Conservation (phyloP, 2,888 invertebrate genomes). For the Lithophane semibrunnea region DNA sequence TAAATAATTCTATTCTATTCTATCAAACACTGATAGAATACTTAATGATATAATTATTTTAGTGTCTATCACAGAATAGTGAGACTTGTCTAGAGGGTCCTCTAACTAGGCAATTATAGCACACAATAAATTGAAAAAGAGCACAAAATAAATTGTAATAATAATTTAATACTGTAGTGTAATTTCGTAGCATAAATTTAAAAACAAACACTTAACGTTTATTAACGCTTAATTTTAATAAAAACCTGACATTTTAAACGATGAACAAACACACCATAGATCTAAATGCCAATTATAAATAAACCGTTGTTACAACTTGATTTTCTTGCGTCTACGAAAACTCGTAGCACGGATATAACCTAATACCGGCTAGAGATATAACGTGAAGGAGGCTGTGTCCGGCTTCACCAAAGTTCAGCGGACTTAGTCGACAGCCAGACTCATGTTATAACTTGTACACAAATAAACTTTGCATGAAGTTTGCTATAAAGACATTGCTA, state of each 20-base stretch:
- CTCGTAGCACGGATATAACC: neutral
- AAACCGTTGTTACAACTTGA: neutral
- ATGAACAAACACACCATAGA: neutral
- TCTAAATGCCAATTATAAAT: neutral
- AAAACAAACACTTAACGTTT: neutral
- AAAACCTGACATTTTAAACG: neutral
- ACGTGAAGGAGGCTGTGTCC: slow-evolving; percentile 33
- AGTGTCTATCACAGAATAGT: neutral
- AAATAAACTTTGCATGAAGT: neutral
- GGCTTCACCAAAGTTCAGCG: slow-evolving; percentile 71
- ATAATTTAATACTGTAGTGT: neutral
- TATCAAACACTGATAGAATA: neutral
- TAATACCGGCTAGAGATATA: neutral
- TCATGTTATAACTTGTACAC: slow-evolving; percentile 13
- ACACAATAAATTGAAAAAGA: neutral
- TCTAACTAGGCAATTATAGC: no score
- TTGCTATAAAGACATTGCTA: slow-evolving; percentile 12
- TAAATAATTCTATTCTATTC: no score
- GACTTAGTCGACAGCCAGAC: slow-evolving; percentile 10
- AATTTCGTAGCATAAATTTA: neutral
- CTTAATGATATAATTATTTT: neutral
- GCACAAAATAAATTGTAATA: neutral
- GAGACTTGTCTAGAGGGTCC: no score
- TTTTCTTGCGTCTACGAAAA: slow-evolving; percentile 16
- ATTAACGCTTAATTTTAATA: neutral